phyloP scores from a whole-genome alignment of 1,140 invertebrate species.

The Zaprionus africanus region DNA sequence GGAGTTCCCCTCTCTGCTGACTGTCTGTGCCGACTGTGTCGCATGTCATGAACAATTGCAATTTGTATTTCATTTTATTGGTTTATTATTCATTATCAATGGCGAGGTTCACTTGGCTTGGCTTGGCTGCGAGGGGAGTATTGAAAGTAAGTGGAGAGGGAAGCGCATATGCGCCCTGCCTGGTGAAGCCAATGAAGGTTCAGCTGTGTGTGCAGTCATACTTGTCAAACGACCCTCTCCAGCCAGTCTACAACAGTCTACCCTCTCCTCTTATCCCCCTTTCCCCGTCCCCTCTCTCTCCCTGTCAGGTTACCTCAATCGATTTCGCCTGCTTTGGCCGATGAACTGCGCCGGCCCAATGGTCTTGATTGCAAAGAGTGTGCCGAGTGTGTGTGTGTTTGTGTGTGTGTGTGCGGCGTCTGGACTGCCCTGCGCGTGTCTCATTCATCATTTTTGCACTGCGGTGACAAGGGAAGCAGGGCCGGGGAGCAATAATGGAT shows the following conservation, averaged over 20 bases:
- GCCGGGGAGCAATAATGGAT: no score
- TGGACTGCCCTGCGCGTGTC: constrained; percentile 35
- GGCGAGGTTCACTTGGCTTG: neutral
- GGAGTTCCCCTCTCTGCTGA: no score
- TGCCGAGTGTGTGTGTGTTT: neutral
- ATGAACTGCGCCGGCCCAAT: constrained; percentile 51
- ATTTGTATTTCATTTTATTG: constrained; percentile 77
- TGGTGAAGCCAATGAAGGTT: no score
- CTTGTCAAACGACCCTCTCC: neutral
- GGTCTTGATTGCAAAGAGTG: constrained; percentile 38
- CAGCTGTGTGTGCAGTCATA: neutral
- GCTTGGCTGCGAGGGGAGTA: constrained; percentile 45
- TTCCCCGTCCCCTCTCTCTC: no score
- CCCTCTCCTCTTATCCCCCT: neutral
- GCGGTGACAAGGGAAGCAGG: neutral
- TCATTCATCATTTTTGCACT: constrained; percentile 41
- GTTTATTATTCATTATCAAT: constrained; percentile 62
- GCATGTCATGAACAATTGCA: constrained; percentile 71
- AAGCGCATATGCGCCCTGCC: constrained; percentile 17
- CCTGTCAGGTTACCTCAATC: constrained; percentile 41
- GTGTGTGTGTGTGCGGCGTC: constrained; percentile 5
- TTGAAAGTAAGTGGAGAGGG: constrained; percentile 41
- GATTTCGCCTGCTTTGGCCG: constrained; percentile 39
- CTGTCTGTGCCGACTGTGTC: constrained; percentile 42
- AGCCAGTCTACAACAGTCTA: neutral